Percentiles rank a stretch among this genome's conserved stretches.
phyloP scores from a whole-genome alignment of 2,888 invertebrate genomes.

The Caradrina clavipalpis region DNA sequence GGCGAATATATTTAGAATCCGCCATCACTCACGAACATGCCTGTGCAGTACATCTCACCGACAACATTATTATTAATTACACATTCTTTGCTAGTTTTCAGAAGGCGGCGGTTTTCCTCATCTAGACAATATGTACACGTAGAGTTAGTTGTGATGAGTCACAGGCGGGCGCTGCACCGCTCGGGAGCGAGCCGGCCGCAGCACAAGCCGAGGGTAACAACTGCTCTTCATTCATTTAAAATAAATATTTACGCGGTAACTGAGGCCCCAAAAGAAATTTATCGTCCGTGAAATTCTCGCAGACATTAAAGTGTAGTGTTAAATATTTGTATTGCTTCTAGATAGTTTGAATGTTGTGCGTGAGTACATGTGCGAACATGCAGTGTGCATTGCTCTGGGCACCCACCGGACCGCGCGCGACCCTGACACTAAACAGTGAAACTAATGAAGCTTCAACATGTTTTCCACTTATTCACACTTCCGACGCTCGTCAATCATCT shows the following conservation, averaged over 20 bases:
- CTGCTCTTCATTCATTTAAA: slow-evolving; percentile 28
- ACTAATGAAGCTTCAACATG: slow-evolving; percentile 3
- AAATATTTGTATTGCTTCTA: slow-evolving; percentile 47
- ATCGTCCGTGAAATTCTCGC: slow-evolving; percentile 34
- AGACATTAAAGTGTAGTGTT: slow-evolving; percentile 28
- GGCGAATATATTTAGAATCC: slow-evolving; percentile 32
- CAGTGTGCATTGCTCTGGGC: neutral
- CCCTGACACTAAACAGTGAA: neutral
- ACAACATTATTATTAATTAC: slow-evolving; percentile 22
- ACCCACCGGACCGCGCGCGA: too few relatives aligned
- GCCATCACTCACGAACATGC: slow-evolving; percentile 25
- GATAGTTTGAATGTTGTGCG: slow-evolving; percentile 30
- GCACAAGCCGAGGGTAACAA: neutral
- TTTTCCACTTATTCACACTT: slow-evolving; percentile 1
- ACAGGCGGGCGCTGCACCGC: neutral
- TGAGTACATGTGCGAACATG: neutral
- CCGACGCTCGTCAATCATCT: neutral
- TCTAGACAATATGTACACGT: slow-evolving; percentile 11
- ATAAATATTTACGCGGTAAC: slow-evolving; percentile 49
- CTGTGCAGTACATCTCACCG: slow-evolving; percentile 42
- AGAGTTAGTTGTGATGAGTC: neutral
- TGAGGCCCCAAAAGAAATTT: slow-evolving; percentile 37
- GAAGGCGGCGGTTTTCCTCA: slow-evolving; percentile 4
- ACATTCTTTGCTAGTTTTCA: slow-evolving; percentile 15
- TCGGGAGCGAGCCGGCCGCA: neutral